Evolutionary conservation across 2,113 vertebrate genomes (phyloP), one percentile per base, ranked within the genome.

Genomic region (Probosciger aterrimus): DNA sequence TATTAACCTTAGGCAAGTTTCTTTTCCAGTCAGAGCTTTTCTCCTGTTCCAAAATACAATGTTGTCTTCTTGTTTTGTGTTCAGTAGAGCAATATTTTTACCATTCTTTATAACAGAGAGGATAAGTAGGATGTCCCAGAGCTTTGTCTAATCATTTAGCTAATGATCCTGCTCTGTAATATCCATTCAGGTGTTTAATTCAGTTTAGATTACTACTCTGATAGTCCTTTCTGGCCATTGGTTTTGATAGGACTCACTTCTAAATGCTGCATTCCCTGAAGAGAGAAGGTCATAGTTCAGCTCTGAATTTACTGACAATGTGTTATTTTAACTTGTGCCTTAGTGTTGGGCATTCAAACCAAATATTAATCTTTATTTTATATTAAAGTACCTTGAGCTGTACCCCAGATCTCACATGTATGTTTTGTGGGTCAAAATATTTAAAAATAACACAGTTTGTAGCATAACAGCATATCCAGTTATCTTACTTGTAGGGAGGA

Each of bases 101-200:
- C 44, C 24, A 27, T 86, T 64, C 52, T 92, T 90, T 88, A 28
- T 77, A 59, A 88, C 64, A 25, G 30, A 88, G 68, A 75, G 15
- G 73, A 43, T 88, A 92, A 88, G 79, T 77, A 81, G 76, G 46
- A 73, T 74, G 62, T 76, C 76, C 82, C 74, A 86, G 95, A 92
- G 85, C 43, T 90, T 92, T 86, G n/a, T 69, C 65, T 83, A 73
- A 95, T 95, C 62, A 91, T 88, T 96, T 92, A 75, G 80, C 73
- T 96, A 95, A 96, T 93, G 88, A 92, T 93, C 80, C 83, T 95
- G 41, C 46, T 92, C 82, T 84, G 25, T 84, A 46, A 59, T 94
- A 71, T 90, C 80, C 86, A 33, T 93, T 95, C 88, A 81, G 76
- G 80, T 96, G 73, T 86, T 94, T 89, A 84, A 94, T 96, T 93